phyloP scores from a whole-genome alignment of 1,140 invertebrate genomes.

The Harlomillsia oculata region DNA sequence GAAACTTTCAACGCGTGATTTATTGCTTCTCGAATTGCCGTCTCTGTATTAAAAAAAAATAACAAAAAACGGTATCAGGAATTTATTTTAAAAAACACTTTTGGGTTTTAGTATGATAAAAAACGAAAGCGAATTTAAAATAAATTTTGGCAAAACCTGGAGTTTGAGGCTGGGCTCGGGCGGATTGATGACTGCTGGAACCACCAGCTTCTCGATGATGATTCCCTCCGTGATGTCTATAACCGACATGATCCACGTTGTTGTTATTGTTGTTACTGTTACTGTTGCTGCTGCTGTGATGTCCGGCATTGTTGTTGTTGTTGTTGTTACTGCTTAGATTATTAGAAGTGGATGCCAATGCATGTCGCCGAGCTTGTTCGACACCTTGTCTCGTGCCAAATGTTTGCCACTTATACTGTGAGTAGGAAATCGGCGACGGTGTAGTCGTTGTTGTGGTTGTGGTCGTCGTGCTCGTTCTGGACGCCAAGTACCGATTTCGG shows the following conservation, averaged over 20 bases:
- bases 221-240: no score
- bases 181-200: neutral
- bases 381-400: conserved; percentile 28
- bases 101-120: neutral
- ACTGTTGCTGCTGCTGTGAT: neutral
- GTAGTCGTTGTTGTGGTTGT: conserved; percentile 28
- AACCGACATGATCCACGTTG: no score
- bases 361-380: conserved; percentile 26
- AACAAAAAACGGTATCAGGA: neutral
- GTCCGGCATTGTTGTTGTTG: conserved; percentile 5
- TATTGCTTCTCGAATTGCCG: conserved; percentile 44
- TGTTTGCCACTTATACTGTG: conserved; percentile 32
- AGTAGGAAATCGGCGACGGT: conserved; percentile 27
- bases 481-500: conserved; percentile 10
- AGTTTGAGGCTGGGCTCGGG: conserved; percentile 9
- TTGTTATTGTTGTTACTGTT: conserved; percentile 12
- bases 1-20: conserved; percentile 50
- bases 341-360: neutral
- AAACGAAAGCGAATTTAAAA: neutral
- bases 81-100: neutral
- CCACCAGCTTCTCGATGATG: conserved; percentile 12
- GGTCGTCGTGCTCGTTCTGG: conserved; percentile 16
- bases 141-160: conserved; percentile 12
- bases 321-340: neutral
- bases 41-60: conserved; percentile 18